These are phyloP conservation scores for Dryas iulia DNA, from an alignment of 1,140 invertebrate genomes.

Conservation along the genomic window DNA sequence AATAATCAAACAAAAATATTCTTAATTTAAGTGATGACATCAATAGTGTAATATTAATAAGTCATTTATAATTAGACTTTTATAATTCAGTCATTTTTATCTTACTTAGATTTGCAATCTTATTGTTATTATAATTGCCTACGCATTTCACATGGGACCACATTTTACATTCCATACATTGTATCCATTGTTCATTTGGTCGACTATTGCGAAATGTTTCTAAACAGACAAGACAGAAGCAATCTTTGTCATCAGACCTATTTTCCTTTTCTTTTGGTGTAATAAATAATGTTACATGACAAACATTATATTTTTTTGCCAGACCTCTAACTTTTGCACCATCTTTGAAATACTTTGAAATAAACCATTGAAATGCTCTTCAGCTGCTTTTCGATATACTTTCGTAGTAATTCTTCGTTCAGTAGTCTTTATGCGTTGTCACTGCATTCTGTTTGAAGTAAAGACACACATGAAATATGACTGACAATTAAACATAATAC, in stretches of 20 bases:
- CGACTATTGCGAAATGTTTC: conserved; percentile 15
- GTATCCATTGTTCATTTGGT: conserved; percentile 22
- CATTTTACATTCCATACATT: conserved; percentile 7
- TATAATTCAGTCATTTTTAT: too few relatives aligned
- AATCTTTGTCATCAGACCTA: too few relatives aligned
- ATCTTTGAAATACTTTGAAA: too few relatives aligned
- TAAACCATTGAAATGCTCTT: conserved; percentile 39
- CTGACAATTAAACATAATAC: neutral
- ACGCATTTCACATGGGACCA: conserved; percentile 13
- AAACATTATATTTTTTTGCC: conserved; percentile 36
- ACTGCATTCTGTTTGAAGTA: too few relatives aligned
- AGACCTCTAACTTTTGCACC: conserved; percentile 27
- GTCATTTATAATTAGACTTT: neutral
- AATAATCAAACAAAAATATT: too few relatives aligned
- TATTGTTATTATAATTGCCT: neutral
- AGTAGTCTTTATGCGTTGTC: too few relatives aligned
- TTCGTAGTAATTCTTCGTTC: too few relatives aligned
- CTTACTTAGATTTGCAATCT: too few relatives aligned
- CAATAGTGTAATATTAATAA: conserved; percentile 8
- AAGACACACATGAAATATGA: neutral
- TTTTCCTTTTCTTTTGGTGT: conserved; percentile 11
- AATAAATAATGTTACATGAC: conserved; percentile 34
- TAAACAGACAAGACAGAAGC: conserved; percentile 15
- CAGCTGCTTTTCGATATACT: too few relatives aligned
- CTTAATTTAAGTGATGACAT: too few relatives aligned